Base-by-base conservation (phyloP, 2,888 invertebrate species). In the Malthinus seriepunctatus region DNA sequence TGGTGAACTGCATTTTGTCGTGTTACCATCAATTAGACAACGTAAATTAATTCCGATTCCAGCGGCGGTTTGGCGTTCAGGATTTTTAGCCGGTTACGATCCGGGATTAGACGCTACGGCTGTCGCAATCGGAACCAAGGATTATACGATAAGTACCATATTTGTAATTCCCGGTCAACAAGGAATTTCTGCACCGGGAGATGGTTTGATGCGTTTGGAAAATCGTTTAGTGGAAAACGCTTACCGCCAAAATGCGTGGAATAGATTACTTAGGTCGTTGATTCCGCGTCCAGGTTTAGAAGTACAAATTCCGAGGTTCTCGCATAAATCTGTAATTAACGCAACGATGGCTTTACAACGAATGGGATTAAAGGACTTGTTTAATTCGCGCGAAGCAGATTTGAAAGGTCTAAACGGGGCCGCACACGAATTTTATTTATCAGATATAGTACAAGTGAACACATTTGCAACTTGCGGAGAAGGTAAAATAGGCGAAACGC, bases 121-220 rank as follows among this genome's bases (percentile, higher is more conserved):
- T 1, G 88, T 91, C 3, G 88, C 92, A 7, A 80, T 94, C 49
- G 91, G 92, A 8, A 84, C 84, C 32, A 82, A 84, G 31, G 86
- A 87, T 62, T 86, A 89, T 49, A 82, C 88, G 0, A 83, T 93
- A 0, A 92, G 91, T 70, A 89, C 90, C 0, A 84, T 94, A 38
- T 88, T 93, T 66, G 83, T 93, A 0, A 88, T 94, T 82, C 93
- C 94, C 0, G 93, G 93, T 0, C 91, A 92, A 73, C 91, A 92
- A 78, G 91, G 92, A 23, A 87, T 89, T 51, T 82, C 88, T 0
- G 89, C 90, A 1, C 89, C 90, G 1, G 89, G 90, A 0, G 92
- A 93, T 70, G 91, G 90, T 56, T 79, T 93, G 56, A 87, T 89
- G 52, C 83, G 87, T 9, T 80, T 93, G 0, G 92, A 93, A 72